Conservation (phyloP, 2,888 invertebrate species). For the Aplocera efformata region DNA sequence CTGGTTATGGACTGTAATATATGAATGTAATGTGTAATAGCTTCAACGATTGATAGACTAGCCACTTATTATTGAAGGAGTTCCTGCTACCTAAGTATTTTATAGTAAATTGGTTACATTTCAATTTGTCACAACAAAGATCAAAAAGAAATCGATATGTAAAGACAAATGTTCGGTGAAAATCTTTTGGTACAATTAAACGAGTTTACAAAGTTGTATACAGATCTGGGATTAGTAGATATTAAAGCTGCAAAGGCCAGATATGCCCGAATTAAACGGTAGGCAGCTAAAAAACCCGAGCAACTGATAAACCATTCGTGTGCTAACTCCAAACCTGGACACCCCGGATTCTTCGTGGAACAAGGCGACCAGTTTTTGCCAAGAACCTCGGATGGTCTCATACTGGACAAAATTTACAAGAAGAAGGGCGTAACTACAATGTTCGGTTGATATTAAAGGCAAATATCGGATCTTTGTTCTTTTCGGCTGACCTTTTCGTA, state of each 20-base stretch:
- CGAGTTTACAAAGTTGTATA: too few species aligned
- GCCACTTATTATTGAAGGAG: background rate
- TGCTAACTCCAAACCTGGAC: conserved; percentile 29
- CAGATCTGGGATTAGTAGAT: background rate
- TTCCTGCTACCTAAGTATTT: too few species aligned
- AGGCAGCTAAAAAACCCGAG: conserved; percentile 22
- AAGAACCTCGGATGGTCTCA: conserved; percentile 43
- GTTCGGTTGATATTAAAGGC: conserved; percentile 33
- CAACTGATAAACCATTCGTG: conserved; percentile 20
- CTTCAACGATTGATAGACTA: background rate
- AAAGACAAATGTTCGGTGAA: too few species aligned
- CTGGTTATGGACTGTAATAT: conserved; percentile 1
- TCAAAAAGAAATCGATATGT: too few species aligned
- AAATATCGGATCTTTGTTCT: conserved; percentile 45
- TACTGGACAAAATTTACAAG: conserved; percentile 47
- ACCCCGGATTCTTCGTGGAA: conserved; percentile 68
- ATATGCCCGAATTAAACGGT: conserved; percentile 26
- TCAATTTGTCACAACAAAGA: too few species aligned
- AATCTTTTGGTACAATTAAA: too few species aligned
- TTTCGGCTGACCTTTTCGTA: conserved; percentile 50
- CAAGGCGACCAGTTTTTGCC: conserved; percentile 63
- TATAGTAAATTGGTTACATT: too few species aligned
- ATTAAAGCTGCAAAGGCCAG: background rate
- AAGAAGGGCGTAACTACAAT: conserved; percentile 53
- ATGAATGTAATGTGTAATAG: background rate